A percentile compares a stretch with the other conserved stretches of the same genome.
Evolutionary conservation across 2,797 vertebrate genomes (phyloP).

Genomic region (Odontamblyopus rebecca): DNA sequence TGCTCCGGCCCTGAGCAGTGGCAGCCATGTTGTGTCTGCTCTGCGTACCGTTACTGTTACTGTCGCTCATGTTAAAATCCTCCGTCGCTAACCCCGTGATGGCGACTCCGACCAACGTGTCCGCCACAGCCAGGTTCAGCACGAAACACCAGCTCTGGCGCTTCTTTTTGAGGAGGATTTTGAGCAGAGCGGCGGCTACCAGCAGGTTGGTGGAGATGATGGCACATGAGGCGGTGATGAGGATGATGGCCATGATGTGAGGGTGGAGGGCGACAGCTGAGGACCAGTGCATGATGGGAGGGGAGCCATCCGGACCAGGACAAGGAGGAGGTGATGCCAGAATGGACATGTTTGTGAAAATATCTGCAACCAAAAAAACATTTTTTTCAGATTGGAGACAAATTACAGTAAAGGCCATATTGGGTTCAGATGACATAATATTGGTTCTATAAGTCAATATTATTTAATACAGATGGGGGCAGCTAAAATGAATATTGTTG

Average conservation of each 20-base stretch:
- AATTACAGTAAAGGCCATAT: too few species aligned
- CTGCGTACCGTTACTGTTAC: not conserved
- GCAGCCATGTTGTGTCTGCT: not conserved
- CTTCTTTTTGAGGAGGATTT: conserved; percentile 78
- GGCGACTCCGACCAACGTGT: conserved; percentile 83
- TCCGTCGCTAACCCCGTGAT: conserved; percentile 80
- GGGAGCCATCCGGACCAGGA: not conserved
- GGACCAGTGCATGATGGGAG: not conserved
- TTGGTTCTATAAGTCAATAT: too few species aligned
- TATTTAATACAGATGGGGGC: too few species aligned
- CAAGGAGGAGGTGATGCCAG: not conserved
- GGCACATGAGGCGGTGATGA: conserved; percentile 78
- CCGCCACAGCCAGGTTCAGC: conserved; percentile 86
- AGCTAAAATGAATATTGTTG: too few species aligned
- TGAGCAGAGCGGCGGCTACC: conserved; percentile 75
- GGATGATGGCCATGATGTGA: conserved; percentile 71
- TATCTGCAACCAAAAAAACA: not conserved
- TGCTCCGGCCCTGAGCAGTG: conserved; percentile 44
- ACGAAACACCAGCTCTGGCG: conserved; percentile 85
- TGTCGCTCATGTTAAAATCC: conserved; percentile 63
- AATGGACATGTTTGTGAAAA: conserved; percentile 19
- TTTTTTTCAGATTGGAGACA: too few species aligned
- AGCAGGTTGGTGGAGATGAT: conserved; percentile 85
- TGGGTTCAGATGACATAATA: too few species aligned
- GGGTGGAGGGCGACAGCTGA: not conserved